Base-by-base conservation (phyloP, 2,888 invertebrate genomes). In the Patella depressa region DNA sequence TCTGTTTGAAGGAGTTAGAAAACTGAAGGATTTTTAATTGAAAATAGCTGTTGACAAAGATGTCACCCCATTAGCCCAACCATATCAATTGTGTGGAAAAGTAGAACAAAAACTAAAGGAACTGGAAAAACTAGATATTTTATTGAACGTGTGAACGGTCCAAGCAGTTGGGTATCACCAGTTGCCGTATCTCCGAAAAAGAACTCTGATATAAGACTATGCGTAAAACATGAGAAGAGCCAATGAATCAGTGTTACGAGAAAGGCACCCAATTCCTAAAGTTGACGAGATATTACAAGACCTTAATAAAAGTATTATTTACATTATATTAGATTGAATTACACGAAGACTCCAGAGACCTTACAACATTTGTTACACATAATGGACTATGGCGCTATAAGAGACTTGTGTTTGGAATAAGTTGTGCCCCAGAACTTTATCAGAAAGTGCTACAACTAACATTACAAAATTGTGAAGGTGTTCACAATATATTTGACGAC, bases 171-270 rank as follows among this genome's bases (percentile, higher is more conserved):
- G n/a, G n/a, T n/a, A n/a, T n/a, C n/a, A n/a, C n/a, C n/a, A n/a
- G 3, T 82, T 9, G 82, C 84, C 3, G 78, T 81, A 15, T 82
- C 81, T 7, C 84, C 81, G 3, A 84, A 83, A 76, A 73, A 69
- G 15, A 73, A 78, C 14, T 78, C 78, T 24, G 82, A 85, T 55
- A 78, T 85, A 19, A 19, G 84, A 34, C 59, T 83, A 11, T 84
- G 82, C 71, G 78, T 85, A 0, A 82, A 84, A n/a, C 55, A 84
- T 83, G 83, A 55, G 81, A 69, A 54, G 70, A 59, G 77, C 81
- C 3, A 83, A 83, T 74, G 54, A 54, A 45, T 82, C 83, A 0
- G 74, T 83, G 14, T 55, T 76, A 29, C 57, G 84, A 19, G 77
- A 78, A 73, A 69, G 80, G 17, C 75, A 78, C 45, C 79, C 78